These are phyloP conservation scores for Heliopora coerulea DNA, from an alignment of 92 coral and sea anemone species.

Conservation along the genomic window DNA sequence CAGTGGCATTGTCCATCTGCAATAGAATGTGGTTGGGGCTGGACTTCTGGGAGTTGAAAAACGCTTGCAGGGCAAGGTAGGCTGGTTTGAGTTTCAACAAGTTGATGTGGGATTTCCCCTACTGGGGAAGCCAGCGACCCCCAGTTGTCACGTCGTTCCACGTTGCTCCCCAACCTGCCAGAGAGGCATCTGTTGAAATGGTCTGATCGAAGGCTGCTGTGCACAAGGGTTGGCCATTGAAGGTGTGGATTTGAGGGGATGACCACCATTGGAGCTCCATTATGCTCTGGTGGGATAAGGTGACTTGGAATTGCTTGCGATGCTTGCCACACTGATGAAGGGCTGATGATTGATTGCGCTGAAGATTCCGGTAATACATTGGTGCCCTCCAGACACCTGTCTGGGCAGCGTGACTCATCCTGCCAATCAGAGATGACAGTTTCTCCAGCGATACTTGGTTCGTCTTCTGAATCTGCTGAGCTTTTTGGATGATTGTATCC, in stretches of 20 bases:
- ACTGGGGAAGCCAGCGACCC: constrained; percentile 37
- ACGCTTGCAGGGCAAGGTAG: constrained; percentile 39
- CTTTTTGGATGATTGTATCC: too few species aligned
- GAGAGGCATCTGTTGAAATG: constrained; percentile 31
- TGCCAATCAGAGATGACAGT: too few species aligned
- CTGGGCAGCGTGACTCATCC: constrained; percentile 52
- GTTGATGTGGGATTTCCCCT: too few species aligned
- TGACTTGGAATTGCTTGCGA: too few species aligned
- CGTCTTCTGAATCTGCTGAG: too few species aligned
- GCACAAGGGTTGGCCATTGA: too few species aligned
- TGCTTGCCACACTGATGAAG: not conserved
- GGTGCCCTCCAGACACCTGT: constrained; percentile 46
- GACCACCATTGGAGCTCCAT: not conserved
- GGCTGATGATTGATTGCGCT: constrained; percentile 9
- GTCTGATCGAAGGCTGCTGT: constrained; percentile 29
- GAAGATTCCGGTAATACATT: constrained; percentile 33
- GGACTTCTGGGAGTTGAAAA: not conserved
- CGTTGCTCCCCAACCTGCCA: constrained; percentile 38
- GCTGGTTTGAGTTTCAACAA: constrained; percentile 47
- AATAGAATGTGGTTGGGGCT: constrained; percentile 34
- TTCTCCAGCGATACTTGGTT: constrained; percentile 20
- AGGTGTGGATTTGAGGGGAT: too few species aligned
- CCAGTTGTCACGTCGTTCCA: constrained; percentile 37
- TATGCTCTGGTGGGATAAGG: constrained; percentile 9
- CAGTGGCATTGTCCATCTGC: too few species aligned